Conservation (phyloP, 2,113 vertebrate genomes). For the Cheirogaleus medius region DNA sequence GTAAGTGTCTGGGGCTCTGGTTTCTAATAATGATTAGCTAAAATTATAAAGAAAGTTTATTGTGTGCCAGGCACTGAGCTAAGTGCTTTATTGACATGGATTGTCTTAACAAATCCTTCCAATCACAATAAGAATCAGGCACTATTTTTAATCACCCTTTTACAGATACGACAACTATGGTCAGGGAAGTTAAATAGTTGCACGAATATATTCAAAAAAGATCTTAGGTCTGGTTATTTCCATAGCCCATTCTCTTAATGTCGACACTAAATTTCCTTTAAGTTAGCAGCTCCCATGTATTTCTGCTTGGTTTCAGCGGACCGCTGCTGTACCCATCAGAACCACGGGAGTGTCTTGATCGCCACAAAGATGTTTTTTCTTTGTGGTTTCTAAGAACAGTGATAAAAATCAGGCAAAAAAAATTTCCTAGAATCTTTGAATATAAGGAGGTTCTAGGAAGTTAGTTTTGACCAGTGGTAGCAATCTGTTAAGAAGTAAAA, state of each 20-base stretch:
- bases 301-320: not conserved
- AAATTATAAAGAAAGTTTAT: not conserved
- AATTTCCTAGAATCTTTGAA: constrained; percentile 29
- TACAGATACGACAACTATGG: not conserved
- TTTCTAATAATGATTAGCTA: not conserved
- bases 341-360: not conserved
- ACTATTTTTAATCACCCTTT: not conserved
- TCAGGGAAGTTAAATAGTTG: not conserved
- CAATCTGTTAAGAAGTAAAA: constrained; percentile 2
- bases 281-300: not conserved
- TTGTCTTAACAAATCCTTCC: not conserved
- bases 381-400: constrained; percentile 21
- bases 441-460: constrained; percentile 50
- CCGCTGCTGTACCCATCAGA: not conserved
- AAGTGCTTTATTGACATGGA: not conserved
- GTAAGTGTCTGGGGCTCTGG: not conserved
- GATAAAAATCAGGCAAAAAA: not conserved
- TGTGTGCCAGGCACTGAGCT: not conserved
- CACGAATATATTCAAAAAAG: not conserved
- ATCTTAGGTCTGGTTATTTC: not conserved
- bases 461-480: not conserved
- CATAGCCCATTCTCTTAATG: not conserved
- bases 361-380: not conserved
- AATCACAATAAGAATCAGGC: not conserved
- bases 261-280: not conserved